Conservation (phyloP, 2,797 vertebrate species). For the Alcedo atthis region DNA sequence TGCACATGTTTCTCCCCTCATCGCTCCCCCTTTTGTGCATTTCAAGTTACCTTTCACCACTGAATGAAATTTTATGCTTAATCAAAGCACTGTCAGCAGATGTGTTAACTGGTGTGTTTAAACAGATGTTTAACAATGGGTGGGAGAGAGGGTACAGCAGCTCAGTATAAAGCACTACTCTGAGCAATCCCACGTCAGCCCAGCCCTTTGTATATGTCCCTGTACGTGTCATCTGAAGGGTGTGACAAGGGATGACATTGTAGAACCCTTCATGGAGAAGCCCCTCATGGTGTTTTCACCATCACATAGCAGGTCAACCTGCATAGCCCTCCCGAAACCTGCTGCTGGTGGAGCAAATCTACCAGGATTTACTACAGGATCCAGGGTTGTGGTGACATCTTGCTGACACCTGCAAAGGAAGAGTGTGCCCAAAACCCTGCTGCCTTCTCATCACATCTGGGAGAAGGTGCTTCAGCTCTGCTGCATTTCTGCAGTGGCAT, state of each 20-base stretch:
- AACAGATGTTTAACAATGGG: conserved; percentile 38
- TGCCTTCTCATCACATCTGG: accelerated
- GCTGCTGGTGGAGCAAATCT: not conserved
- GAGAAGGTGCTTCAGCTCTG: not conserved
- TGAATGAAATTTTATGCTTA: not conserved
- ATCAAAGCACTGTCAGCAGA: conserved; percentile 11
- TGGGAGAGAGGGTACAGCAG: not conserved
- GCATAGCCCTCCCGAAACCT: not conserved
- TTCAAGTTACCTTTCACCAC: not conserved
- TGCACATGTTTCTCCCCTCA: not conserved
- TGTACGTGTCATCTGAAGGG: not conserved
- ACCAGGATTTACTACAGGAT: not conserved
- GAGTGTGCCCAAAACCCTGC: accelerated
- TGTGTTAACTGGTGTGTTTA: conserved; percentile 46
- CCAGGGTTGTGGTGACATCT: not conserved
- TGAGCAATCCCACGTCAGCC: not conserved
- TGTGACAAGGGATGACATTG: no score
- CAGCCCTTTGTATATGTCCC: not conserved
- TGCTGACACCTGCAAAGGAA: not conserved
- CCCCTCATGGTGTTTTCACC: not conserved
- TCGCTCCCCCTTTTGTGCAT: not conserved
- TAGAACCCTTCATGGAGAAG: not conserved
- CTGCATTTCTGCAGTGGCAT: accelerated
- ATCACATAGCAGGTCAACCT: accelerated
- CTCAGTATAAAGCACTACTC: not conserved